Evolutionary conservation across 53 echinoderm and acorn worm genomes (phyloP).

Genomic region (Crossaster papposus): DNA sequence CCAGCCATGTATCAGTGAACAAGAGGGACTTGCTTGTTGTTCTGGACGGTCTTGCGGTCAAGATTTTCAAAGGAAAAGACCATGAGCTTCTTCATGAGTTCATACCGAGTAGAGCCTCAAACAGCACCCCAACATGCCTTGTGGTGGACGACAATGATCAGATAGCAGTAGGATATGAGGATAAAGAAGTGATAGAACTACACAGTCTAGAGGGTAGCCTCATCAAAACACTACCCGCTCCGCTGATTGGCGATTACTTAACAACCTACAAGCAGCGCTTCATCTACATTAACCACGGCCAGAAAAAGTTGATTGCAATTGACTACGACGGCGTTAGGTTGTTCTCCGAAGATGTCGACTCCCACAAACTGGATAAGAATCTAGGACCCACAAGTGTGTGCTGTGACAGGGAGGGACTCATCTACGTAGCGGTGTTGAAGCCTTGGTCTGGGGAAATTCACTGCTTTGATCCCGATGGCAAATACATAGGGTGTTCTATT

Average conservation of each 20-base stretch:
- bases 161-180: background rate
- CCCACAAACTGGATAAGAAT: background rate
- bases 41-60: conserved; percentile 5
- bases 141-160: background rate
- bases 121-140: conserved; percentile 2
- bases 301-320: background rate
- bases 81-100: background rate
- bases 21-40: background rate
- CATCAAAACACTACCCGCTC: background rate
- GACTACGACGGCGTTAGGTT: background rate
- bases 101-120: background rate
- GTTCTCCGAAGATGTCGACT: background rate
- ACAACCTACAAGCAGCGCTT: conserved; percentile 9
- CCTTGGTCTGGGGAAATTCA: conserved; percentile 15
- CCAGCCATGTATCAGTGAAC: conserved; percentile 2
- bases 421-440: background rate
- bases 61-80: background rate
- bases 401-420: conserved; percentile 7
- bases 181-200: background rate
- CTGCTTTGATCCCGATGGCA: conserved; percentile 24
- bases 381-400: background rate
- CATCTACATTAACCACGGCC: background rate
- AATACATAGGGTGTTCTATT: conserved; percentile 14
- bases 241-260: conserved; percentile 2
- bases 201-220: background rate